phyloP scores from a whole-genome alignment of 2,113 vertebrate species.

The Tricholaema leucomelas region DNA sequence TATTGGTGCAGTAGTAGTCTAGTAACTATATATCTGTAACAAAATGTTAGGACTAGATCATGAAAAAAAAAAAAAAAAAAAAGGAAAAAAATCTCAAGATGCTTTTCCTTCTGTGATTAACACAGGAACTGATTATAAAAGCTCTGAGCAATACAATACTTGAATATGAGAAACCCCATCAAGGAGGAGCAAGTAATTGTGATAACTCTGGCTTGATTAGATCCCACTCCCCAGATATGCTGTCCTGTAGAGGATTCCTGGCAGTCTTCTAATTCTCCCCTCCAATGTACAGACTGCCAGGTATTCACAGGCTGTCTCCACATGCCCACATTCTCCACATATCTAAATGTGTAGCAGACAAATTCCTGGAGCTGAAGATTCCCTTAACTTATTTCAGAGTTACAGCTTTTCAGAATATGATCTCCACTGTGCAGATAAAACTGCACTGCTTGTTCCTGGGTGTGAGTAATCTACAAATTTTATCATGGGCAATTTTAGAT shows the following conservation, averaged over 20 bases:
- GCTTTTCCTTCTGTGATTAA: background rate
- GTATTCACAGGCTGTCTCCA: background rate
- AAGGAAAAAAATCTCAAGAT: background rate
- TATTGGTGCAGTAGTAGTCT: background rate
- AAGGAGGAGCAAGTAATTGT: background rate
- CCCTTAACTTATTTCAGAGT: background rate
- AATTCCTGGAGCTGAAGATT: background rate
- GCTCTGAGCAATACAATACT: background rate
- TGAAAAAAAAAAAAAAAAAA: background rate
- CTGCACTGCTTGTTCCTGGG: background rate
- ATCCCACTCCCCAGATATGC: background rate
- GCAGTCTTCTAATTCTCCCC: background rate
- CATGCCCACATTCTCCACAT: too few species aligned
- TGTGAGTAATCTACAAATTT: background rate
- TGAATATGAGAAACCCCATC: background rate
- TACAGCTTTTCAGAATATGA: background rate
- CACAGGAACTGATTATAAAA: background rate
- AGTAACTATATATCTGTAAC: background rate
- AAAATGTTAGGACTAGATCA: background rate
- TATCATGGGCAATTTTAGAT: background rate
- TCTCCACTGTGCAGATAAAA: background rate
- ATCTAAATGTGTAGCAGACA: background rate
- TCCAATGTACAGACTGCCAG: accelerated
- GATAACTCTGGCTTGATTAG: background rate
- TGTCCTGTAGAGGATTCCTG: background rate